A percentile compares a stretch with the other conserved stretches of the same genome.
Conservation (phyloP, 2,888 invertebrate species). For the Pocota personata region DNA sequence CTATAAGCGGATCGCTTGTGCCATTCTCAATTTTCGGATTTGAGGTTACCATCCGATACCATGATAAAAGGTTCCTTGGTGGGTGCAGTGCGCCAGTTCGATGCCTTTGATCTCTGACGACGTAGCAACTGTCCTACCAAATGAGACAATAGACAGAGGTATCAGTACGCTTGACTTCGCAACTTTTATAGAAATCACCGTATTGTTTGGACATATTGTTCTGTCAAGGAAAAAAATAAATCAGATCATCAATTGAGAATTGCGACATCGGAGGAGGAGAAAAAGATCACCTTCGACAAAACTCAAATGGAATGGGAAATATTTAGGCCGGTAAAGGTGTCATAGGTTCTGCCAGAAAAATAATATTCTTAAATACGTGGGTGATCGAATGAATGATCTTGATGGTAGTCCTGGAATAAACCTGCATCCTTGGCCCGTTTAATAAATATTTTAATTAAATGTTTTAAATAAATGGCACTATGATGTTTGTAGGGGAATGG, state of each 20-base stretch:
- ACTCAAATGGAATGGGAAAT: background rate
- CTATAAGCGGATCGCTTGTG: slow-evolving; percentile 62
- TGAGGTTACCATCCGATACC: slow-evolving; percentile 63
- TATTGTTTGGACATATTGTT: slow-evolving; percentile 71
- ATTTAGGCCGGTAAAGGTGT: slow-evolving; percentile 47
- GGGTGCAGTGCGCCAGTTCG: slow-evolving; percentile 40
- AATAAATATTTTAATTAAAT: too few relatives aligned
- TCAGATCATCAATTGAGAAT: slow-evolving; percentile 51
- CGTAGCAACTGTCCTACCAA: slow-evolving; percentile 33
- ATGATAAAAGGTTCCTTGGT: slow-evolving; percentile 57
- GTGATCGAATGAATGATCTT: background rate
- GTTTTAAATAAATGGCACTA: too few relatives aligned
- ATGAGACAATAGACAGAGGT: slow-evolving; percentile 10
- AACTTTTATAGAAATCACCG: slow-evolving; percentile 59
- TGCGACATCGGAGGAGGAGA: slow-evolving; percentile 39
- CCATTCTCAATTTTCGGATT: slow-evolving; percentile 64
- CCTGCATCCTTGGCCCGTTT: too few relatives aligned
- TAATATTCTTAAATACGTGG: background rate
- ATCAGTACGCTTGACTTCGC: slow-evolving; percentile 71
- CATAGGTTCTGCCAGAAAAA: slow-evolving; percentile 17
- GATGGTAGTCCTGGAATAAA: background rate
- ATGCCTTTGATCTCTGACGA: slow-evolving; percentile 57
- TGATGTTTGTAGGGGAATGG: too few relatives aligned
- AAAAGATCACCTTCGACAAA: slow-evolving; percentile 31
- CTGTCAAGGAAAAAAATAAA: slow-evolving; percentile 28